Base-by-base conservation (phyloP, 2,113 vertebrate species). In the Cricetomys ansorgei region DNA sequence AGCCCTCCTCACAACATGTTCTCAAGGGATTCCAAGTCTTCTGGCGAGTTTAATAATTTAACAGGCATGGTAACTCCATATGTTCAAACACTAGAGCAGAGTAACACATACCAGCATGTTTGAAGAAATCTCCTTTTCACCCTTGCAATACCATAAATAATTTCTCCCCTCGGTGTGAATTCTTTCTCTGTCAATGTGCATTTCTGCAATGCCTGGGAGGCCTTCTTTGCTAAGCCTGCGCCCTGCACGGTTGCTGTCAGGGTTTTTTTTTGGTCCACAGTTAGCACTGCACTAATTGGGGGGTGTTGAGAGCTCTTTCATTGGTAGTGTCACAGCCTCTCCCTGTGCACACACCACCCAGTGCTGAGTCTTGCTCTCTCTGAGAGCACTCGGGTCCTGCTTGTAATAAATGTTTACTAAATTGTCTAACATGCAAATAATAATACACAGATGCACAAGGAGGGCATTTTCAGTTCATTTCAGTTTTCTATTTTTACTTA, bases 131-230 rank as follows among this genome's bases (percentile, higher is more conserved):
- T 70, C 92, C 72, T 89, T 89, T 97, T 88, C 87, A 89, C 88
- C 64, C 76, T 86, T 90, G 87, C 53, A 88, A 95, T 94, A 55
- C 79, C 93, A 94, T 73, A 94, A 84, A 96, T 92, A 92, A 96
- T 95, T 93, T 89, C 59, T 48, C 45, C 90, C 48, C 45, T 64
- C 72, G 84, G 64, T 94, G 70, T 93, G 90, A 96, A 94, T 96
- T 97, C 80, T 76, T 96, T 79, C 70, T 73, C 17, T 73, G 65
- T 88, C 48, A 21, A 57, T 53, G 23, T 88, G 55, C 64, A 88
- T 92, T 72, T 80, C 87, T 77, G 85, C 72, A 57, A 91, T 94
- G 93, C 92, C 79, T 91, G 37, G 17, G 64, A 96, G 77, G 84
- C 79, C 89, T 85, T 75, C 50, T 45, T 16, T 15, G 6, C 27